Evolutionary conservation across 2,888 invertebrate genomes (phyloP).

Genomic region (Zygaena filipendulae): DNA sequence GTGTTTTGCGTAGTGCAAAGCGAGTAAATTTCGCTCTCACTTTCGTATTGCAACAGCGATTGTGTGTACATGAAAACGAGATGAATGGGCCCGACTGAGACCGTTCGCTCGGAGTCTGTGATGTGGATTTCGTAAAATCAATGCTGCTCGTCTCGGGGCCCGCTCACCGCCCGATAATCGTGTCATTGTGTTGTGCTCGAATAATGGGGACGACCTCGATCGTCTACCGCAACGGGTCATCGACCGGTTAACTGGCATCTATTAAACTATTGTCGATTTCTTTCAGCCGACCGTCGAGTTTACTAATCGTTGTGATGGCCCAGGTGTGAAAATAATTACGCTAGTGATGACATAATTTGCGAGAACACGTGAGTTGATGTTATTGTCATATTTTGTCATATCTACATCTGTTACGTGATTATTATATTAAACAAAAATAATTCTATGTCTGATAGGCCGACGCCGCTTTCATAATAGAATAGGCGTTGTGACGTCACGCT

Average conservation of each 20-base stretch:
- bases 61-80: conserved; percentile 63
- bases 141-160: conserved; percentile 51
- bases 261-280: conserved; percentile 34
- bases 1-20: conserved; percentile 48
- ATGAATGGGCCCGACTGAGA: conserved; percentile 61
- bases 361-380: no score
- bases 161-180: conserved; percentile 39
- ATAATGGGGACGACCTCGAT: conserved; percentile 41
- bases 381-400: no score
- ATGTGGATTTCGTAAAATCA: conserved; percentile 64
- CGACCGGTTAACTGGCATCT: conserved; percentile 39
- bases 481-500: no score
- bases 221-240: conserved; percentile 35
- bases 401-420: no score
- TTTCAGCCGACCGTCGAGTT: no score
- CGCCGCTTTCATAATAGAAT: no score
- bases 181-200: conserved; percentile 51
- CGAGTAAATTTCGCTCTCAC: conserved; percentile 63
- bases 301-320: no score
- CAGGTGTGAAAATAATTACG: no score
- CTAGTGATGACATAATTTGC: no score
- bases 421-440: no score
- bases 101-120: conserved; percentile 56
- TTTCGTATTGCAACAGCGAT: conserved; percentile 60
- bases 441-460: no score